phyloP scores from a whole-genome alignment of 2,113 vertebrate species.

The Serilophus lunatus region DNA sequence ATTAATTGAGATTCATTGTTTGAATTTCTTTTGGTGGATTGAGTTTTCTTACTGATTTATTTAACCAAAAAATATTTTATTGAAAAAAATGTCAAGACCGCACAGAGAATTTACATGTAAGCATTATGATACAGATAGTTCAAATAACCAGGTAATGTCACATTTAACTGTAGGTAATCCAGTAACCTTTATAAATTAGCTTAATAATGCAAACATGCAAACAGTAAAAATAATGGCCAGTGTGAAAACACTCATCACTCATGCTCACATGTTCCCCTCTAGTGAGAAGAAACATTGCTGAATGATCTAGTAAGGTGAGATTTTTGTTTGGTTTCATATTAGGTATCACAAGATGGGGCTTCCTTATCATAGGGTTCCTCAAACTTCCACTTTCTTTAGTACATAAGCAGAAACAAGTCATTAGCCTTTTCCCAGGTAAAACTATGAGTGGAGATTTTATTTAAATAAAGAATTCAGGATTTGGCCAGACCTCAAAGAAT shows the following conservation, averaged over 20 bases:
- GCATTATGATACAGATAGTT: constrained; percentile 12
- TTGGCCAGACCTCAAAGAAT: not conserved
- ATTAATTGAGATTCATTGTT: not conserved
- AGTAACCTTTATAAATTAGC: constrained; percentile 14
- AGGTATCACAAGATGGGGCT: not conserved
- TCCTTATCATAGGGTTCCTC: not conserved
- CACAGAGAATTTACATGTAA: not conserved
- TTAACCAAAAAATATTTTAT: constrained; percentile 42
- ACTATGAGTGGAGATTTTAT: not conserved
- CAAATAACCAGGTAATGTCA: constrained; percentile 19
- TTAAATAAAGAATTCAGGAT: not conserved
- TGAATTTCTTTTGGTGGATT: not conserved
- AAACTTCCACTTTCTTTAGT: not conserved
- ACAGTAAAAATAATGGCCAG: constrained; percentile 16
- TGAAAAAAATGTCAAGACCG: constrained; percentile 16
- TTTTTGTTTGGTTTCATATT: not conserved
- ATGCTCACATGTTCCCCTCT: not conserved
- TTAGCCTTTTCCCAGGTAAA: not conserved
- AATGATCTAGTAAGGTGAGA: not conserved
- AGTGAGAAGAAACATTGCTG: not conserved
- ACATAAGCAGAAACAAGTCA: not conserved
- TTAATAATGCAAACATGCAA: constrained; percentile 7
- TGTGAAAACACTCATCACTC: not conserved
- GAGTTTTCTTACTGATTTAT: not conserved
- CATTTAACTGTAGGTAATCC: constrained; percentile 25